These are phyloP conservation scores for Perithous albicinctus DNA, from an alignment of 2,888 invertebrate genomes.

Conservation along the genomic window DNA sequence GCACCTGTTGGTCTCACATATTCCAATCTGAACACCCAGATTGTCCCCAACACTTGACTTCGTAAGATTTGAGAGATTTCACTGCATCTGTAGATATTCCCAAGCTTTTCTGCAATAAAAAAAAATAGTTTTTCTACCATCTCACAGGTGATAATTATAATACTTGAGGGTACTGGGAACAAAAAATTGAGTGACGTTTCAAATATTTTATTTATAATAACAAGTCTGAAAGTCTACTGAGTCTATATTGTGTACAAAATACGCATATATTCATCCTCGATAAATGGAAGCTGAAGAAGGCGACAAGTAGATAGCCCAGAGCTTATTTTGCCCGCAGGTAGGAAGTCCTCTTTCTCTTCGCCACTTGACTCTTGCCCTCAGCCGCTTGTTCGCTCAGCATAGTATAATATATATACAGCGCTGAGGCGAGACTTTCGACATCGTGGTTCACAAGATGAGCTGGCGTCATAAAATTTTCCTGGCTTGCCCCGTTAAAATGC, in stretches of 20 bases:
- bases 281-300: constrained; percentile 24
- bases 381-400: constrained; percentile 6
- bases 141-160: too few species aligned
- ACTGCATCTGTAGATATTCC: too few species aligned
- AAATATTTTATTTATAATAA: too few species aligned
- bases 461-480: constrained; percentile 50
- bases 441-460: constrained; percentile 16
- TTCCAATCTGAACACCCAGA: too few species aligned
- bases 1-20: too few species aligned
- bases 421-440: constrained; percentile 2
- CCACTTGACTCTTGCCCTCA: constrained; percentile 33
- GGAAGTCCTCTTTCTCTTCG: constrained; percentile 20
- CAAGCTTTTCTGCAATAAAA: too few species aligned
- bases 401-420: constrained; percentile 1
- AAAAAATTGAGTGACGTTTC: too few species aligned
- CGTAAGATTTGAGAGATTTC: too few species aligned
- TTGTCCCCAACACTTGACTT: too few species aligned
- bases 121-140: too few species aligned
- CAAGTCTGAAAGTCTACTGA: not conserved
- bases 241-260: constrained; percentile 1
- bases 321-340: constrained; percentile 45
- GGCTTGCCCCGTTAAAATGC: constrained; percentile 50
- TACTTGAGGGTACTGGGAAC: too few species aligned
- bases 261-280: constrained; percentile 25
- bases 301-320: constrained; percentile 22